Evolutionary conservation across 2,888 invertebrate genomes (phyloP), one percentile per base, ranked within the genome.

Genomic region (Dinocampus coccinellae): DNA sequence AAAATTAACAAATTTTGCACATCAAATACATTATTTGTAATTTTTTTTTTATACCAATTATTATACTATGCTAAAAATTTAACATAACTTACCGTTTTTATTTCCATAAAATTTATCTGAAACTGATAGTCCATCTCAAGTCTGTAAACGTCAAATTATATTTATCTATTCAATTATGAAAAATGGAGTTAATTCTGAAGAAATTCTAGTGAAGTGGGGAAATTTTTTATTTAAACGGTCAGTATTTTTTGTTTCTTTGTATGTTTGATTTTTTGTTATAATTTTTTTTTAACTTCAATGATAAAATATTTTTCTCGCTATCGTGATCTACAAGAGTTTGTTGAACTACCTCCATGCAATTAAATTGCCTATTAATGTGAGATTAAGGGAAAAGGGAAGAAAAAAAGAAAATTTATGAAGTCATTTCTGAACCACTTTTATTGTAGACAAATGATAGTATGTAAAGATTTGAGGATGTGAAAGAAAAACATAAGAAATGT

Each of bases 391-490:
- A 66, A n/a, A 53, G 39, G 61, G 42, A 64, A 39, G 47, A 29
- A 58, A 16, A 61, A 70, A 67, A 16, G 4, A 22, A 6, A 26
- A 52, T 69, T 69, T 22, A 69, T 39, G 42, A 42, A 47, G 20
- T 42, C 22, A 47, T 57, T 73, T 69, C 62, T 61, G 55, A 64
- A 53, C 60, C 72, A 64, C 60, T 76, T 63, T 33, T 39, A 60
- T 26, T 73, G 61, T 75, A 75, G 61, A 63, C 69, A 76, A 73
- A 24, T 73, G 73, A n/a, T n/a, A n/a, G 76, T 69, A 72, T 64
- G 73, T 77, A 75, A 73, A 76, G 70, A 71, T 72, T 77, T 47
- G 76, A 39, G 20, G 53, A 74, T 73, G 74, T 67, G 74, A 73
- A 62, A 76, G n/a, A 74, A 69, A 71, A 76, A 75, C 68, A 66